Evolutionary conservation across 1,140 invertebrate genomes (phyloP).

Genomic region (Uloborus diversus): DNA sequence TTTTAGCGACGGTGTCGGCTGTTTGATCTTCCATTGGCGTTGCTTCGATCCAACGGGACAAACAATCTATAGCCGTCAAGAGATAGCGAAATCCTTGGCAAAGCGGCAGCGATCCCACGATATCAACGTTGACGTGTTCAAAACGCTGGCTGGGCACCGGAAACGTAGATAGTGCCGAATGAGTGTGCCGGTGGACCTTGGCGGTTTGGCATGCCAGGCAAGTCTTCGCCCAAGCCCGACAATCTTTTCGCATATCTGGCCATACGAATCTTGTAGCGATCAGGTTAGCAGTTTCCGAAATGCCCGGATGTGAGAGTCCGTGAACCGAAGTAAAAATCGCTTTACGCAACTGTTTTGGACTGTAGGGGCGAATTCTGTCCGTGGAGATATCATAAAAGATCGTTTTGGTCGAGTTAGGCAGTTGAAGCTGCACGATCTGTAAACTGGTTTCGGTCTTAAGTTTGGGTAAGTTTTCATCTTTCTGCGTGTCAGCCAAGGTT

Average conservation of each 20-base stretch:
- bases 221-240: background rate
- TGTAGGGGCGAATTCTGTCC: slow-evolving; percentile 6
- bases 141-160: slow-evolving; percentile 59
- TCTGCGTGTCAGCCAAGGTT: slow-evolving; percentile 5
- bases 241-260: slow-evolving; percentile 36
- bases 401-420: background rate
- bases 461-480: slow-evolving; percentile 22
- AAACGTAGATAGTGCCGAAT: slow-evolving; percentile 23
- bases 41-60: slow-evolving; percentile 66
- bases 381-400: slow-evolving; percentile 27
- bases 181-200: slow-evolving; percentile 34
- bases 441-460: background rate
- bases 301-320: slow-evolving; percentile 58
- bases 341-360: slow-evolving; percentile 19
- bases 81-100: slow-evolving; percentile 63
- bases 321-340: slow-evolving; percentile 34
- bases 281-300: slow-evolving; percentile 60
- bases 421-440: background rate
- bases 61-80: slow-evolving; percentile 67
- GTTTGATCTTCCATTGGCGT: slow-evolving; percentile 63
- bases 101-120: slow-evolving; percentile 66
- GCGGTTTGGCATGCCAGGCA: slow-evolving; percentile 45
- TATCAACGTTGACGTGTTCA: slow-evolving; percentile 67
- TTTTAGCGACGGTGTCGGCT: slow-evolving; percentile 63
- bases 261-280: slow-evolving; percentile 30